These are phyloP conservation scores for Eupithecia tripunctaria DNA, from an alignment of 2,888 invertebrate genomes.

Conservation along the genomic window DNA sequence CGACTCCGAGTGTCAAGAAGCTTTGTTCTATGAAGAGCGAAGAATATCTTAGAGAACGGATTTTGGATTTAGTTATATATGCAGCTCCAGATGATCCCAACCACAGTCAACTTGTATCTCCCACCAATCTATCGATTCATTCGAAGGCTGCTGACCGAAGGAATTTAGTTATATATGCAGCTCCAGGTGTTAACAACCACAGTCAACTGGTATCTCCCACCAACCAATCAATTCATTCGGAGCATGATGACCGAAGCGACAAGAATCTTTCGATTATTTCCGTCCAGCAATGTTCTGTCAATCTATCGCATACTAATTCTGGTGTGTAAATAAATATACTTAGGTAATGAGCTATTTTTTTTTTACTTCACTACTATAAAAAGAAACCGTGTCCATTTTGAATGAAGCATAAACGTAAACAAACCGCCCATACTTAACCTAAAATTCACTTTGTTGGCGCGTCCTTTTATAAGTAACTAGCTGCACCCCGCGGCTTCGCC, in stretches of 20 bases:
- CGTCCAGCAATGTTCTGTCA: background rate
- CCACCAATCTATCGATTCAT: background rate
- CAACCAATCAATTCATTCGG: background rate
- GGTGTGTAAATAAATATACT: background rate
- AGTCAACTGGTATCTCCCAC: background rate
- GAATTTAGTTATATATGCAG: background rate
- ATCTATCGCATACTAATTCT: background rate
- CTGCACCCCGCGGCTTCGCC: no score
- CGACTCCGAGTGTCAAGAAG: conserved; percentile 35
- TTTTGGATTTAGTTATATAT: conserved; percentile 14
- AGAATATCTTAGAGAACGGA: conserved; percentile 30
- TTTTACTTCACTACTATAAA: background rate
- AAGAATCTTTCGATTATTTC: background rate
- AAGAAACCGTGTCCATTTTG: no score
- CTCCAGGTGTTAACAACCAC: background rate
- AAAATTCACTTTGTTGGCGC: no score
- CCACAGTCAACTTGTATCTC: background rate
- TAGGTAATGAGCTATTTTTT: background rate
- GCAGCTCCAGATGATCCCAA: background rate
- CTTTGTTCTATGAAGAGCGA: conserved; percentile 25
- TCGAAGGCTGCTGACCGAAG: background rate
- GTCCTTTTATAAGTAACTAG: no score
- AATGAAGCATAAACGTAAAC: no score
- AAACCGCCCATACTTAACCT: no score
- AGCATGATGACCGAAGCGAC: background rate